phyloP scores from a whole-genome alignment of 2,888 invertebrate species.

The Bellardia bayeri region DNA sequence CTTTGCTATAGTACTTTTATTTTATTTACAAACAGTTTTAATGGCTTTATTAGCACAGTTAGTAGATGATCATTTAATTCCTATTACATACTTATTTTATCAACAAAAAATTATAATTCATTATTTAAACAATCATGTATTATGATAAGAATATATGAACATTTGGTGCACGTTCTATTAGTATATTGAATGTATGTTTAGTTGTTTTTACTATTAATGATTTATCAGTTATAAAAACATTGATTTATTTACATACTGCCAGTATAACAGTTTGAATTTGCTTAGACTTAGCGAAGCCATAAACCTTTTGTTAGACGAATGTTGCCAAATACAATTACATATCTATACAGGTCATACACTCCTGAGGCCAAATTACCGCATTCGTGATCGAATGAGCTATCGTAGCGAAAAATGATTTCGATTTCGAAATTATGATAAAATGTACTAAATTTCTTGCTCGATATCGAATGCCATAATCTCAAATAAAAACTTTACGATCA shows the following conservation, averaged over 20 bases:
- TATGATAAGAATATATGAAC: background rate
- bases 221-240: background rate
- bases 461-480: too few species aligned
- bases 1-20: slow-evolving; percentile 24
- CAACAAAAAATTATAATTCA: background rate
- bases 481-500: too few species aligned
- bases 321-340: background rate
- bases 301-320: background rate
- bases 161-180: background rate
- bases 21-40: slow-evolving; percentile 51
- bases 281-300: background rate
- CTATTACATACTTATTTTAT: background rate
- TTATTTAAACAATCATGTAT: background rate
- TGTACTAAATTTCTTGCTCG: too few species aligned
- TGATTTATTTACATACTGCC: background rate
- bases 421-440: too few species aligned
- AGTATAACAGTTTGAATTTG: background rate
- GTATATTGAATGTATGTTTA: background rate
- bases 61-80: slow-evolving; percentile 41
- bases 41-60: slow-evolving; percentile 51
- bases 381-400: too few species aligned
- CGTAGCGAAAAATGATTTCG: too few species aligned
- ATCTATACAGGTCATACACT: too few species aligned
- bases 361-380: too few species aligned
- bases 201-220: background rate